Evolutionary conservation across 2,113 vertebrate genomes (phyloP).

Genomic region (Callipepla californica): DNA sequence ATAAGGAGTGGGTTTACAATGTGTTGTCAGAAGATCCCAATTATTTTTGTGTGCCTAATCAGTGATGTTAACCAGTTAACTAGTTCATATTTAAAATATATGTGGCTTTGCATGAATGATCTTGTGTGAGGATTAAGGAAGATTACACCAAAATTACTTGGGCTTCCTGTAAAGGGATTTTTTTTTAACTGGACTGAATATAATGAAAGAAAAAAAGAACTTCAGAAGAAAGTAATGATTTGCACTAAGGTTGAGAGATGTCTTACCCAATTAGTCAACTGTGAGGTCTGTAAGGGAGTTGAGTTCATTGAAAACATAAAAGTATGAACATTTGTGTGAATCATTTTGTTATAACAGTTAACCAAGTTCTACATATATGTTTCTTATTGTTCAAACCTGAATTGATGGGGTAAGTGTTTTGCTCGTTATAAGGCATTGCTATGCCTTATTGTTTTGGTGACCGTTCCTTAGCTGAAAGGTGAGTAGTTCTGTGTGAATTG

Average conservation of each 20-base stretch:
- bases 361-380: neutral
- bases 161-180: neutral
- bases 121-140: neutral
- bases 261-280: neutral
- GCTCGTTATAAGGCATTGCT: neutral
- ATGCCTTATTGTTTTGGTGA: neutral
- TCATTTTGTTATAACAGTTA: neutral
- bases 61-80: neutral
- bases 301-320: neutral
- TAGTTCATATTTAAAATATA: neutral
- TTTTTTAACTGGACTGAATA: neutral
- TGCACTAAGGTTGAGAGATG: neutral
- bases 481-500: neutral
- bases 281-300: neutral
- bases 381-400: neutral
- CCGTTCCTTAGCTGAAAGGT: neutral
- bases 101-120: neutral
- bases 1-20: neutral
- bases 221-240: neutral
- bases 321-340: neutral
- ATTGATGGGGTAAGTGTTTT: neutral
- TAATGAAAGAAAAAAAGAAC: neutral
- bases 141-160: neutral
- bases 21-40: neutral
- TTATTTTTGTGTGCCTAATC: neutral